A percentile compares a stretch with the other conserved stretches of the same genome.
These are phyloP conservation scores for Numenius phaeopus DNA, from an alignment of 2,797 vertebrate species.

Conservation along the genomic window DNA sequence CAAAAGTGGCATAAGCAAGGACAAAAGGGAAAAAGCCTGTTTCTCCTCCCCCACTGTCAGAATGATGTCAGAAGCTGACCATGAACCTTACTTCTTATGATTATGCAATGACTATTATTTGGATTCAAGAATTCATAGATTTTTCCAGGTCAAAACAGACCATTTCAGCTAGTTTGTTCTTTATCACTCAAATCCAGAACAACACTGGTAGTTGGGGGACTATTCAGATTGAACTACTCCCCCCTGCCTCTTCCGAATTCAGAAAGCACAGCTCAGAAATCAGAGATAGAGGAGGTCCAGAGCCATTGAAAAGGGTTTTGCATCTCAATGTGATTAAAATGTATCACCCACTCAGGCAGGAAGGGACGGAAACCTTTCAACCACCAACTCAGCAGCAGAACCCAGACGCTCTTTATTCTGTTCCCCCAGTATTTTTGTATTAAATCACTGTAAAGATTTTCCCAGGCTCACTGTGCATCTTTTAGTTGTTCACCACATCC, in stretches of 20 bases:
- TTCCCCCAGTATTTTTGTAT: background rate
- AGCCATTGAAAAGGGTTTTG: background rate
- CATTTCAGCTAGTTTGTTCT: background rate
- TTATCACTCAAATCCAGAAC: background rate
- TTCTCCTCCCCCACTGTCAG: background rate
- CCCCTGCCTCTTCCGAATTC: background rate
- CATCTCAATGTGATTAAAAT: background rate
- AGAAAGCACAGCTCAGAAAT: background rate
- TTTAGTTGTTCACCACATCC: background rate
- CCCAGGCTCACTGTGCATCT: background rate
- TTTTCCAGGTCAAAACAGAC: background rate
- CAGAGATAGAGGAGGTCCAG: background rate
- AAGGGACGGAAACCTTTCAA: background rate
- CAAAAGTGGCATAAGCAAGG: background rate
- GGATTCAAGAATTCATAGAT: background rate
- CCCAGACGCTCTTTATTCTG: background rate
- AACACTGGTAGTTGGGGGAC: background rate
- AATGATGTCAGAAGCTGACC: background rate
- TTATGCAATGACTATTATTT: background rate
- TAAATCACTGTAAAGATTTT: background rate
- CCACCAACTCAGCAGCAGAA: background rate
- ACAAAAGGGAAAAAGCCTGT: background rate
- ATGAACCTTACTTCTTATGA: background rate
- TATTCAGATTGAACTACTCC: background rate
- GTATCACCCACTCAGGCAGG: background rate